A percentile compares a stretch with the other conserved stretches of the same genome.
These are phyloP conservation scores for Solenodon paradoxus DNA, from an alignment of 2,113 vertebrate genomes.

Conservation along the genomic window DNA sequence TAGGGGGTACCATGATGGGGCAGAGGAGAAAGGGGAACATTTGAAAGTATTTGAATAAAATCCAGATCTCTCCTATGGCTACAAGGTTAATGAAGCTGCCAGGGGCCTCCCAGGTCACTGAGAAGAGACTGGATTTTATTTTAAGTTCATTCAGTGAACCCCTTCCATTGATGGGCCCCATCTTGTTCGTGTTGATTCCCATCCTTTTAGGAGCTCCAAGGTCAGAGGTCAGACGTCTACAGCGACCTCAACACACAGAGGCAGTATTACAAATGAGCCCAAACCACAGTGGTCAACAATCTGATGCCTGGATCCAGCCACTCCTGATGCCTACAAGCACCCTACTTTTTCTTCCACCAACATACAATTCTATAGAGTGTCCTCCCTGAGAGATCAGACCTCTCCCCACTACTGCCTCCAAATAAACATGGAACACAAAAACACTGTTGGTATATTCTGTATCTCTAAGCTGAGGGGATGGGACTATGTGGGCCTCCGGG, in stretches of 20 bases:
- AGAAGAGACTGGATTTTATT: background rate
- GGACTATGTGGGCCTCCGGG: background rate
- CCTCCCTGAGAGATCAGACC: background rate
- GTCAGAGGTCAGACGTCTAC: constrained; percentile 71
- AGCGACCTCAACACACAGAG: constrained; percentile 71
- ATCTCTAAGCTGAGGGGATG: background rate
- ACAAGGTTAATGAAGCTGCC: background rate
- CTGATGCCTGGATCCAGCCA: background rate
- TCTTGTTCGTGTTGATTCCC: background rate
- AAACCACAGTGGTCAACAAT: background rate
- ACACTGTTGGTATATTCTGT: background rate
- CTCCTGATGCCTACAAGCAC: background rate
- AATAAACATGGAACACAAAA: constrained; percentile 61
- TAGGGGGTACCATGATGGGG: background rate
- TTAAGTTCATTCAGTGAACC: background rate
- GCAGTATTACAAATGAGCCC: constrained; percentile 59
- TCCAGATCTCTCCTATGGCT: background rate
- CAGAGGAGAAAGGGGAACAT: background rate
- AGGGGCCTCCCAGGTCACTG: background rate
- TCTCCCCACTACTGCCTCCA: background rate
- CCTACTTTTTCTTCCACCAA: background rate
- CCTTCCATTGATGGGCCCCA: background rate
- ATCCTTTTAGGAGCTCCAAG: constrained; percentile 73
- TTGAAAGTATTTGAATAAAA: background rate
- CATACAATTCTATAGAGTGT: background rate